A percentile compares a stretch with the other conserved stretches of the same genome.
phyloP scores from a whole-genome alignment of 1,140 invertebrate genomes.

The Papilio helenus region DNA sequence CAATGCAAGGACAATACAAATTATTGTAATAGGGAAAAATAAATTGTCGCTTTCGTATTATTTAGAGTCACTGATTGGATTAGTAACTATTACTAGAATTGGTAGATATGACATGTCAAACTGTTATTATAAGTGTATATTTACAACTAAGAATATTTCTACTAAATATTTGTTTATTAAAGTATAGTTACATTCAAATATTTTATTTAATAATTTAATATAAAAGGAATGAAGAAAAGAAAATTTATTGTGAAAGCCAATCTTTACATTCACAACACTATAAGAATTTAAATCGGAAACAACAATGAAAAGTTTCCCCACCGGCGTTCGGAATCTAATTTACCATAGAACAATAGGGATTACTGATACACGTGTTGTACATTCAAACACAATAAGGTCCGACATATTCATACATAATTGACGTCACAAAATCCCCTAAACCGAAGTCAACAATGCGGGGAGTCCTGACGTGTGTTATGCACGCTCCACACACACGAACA shows the following conservation, averaged over 20 bases:
- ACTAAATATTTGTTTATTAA: no score
- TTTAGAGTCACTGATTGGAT: background rate
- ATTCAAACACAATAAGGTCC: constrained; percentile 35
- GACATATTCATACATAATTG: constrained; percentile 41
- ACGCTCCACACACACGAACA: constrained; percentile 59
- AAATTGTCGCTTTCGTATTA: background rate
- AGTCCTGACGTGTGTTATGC: constrained; percentile 53
- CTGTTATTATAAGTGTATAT: no score
- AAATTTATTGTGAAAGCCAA: background rate
- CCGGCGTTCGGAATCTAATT: constrained; percentile 18
- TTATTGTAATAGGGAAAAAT: background rate
- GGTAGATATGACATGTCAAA: no score
- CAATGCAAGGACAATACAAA: no score
- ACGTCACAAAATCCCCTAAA: constrained; percentile 49
- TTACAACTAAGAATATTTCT: no score
- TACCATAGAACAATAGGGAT: constrained; percentile 30
- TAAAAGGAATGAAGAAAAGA: background rate
- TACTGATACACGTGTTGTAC: constrained; percentile 27
- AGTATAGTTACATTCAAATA: no score
- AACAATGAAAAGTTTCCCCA: background rate
- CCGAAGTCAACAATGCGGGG: constrained; percentile 54
- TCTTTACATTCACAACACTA: background rate
- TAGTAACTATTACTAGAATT: background rate
- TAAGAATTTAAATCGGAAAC: constrained; percentile 1
- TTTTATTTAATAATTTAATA: background rate